A percentile compares a stretch with the other conserved stretches of the same genome.
These are phyloP conservation scores for Drosophila mimica DNA, from an alignment of 2,888 invertebrate genomes.

Conservation along the genomic window DNA sequence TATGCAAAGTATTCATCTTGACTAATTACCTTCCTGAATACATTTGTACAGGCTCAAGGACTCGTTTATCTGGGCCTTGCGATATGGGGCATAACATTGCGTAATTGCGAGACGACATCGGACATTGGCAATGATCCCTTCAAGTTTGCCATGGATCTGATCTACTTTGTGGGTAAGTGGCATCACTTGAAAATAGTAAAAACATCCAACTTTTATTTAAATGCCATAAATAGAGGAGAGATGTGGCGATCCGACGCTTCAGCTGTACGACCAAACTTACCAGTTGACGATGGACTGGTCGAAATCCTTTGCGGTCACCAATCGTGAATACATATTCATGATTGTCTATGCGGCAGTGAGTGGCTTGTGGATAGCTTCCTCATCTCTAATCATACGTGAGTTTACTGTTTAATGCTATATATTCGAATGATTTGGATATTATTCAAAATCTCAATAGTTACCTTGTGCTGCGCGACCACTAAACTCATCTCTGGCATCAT, in stretches of 20 bases:
- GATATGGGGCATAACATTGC: slow-evolving; percentile 78
- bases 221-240: slow-evolving; percentile 55
- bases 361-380: slow-evolving; percentile 80
- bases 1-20: not conserved
- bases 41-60: slow-evolving; percentile 75
- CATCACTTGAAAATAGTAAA: fast-evolving
- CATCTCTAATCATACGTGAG: slow-evolving; percentile 78
- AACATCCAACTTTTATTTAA: no score
- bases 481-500: slow-evolving; percentile 69
- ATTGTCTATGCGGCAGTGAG: slow-evolving; percentile 79
- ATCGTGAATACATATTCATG: slow-evolving; percentile 78
- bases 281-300: slow-evolving; percentile 68
- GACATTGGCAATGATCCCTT: slow-evolving; percentile 69
- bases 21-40: not conserved
- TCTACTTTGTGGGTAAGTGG: slow-evolving; percentile 79
- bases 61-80: slow-evolving; percentile 74
- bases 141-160: slow-evolving; percentile 77
- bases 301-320: slow-evolving; percentile 64
- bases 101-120: slow-evolving; percentile 65
- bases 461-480: slow-evolving; percentile 76
- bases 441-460: slow-evolving; percentile 52
- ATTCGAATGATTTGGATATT: not conserved
- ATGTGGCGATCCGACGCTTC: slow-evolving; percentile 66
- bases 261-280: not conserved
- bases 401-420: not conserved